Evolutionary conservation across 2,797 vertebrate species (phyloP), one percentile per base, ranked within the genome.

Genomic region (Falco novaeseelandiae): DNA sequence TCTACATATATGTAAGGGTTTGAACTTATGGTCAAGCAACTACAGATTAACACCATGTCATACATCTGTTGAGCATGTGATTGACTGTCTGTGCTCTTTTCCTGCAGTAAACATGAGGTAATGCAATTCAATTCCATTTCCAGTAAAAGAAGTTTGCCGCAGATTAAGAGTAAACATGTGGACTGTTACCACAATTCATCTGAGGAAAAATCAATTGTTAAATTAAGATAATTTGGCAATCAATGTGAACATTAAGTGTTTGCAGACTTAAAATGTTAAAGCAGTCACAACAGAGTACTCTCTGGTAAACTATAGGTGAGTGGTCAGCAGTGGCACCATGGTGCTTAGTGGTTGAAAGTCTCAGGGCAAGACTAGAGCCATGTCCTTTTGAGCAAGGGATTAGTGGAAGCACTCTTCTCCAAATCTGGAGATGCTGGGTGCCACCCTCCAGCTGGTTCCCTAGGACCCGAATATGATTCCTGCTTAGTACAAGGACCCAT

Each of bases 271-370:
- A 80, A 84, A 85, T 22, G 25, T 20, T 14, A 80, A 89, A 73
- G 21, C 8, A 85, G 12, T 83, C 69, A 52, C 22, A 63, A 20
- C 12, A 71, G 21, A 34, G 8, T 59, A 30, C 18, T 63, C 9
- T 72, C 51, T 30, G 19, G 30, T 19, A 83, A 63, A 25, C 26
- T 38, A 23, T 19, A 20, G 11, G 2, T 1, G 0, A 55, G 17
- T 21, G 42, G 30, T 42, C 57, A 58, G 29, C 51, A 69, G 0
- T 0, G 1, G 34, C 63, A 30, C 19, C 2, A 27, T 4, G 15
- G 14, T 1, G 0, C 29, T 48, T 62, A 29, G 9, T 30, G 10
- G 48, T 74, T 73, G 26, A 77, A 62, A 55, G 52, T 63, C 49
- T 9, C 32, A 48, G 29, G 63, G 29, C 10, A 73, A 84, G 38